These are phyloP conservation scores for Hirundo rustica DNA, from an alignment of 2,797 vertebrate genomes.

Conservation along the genomic window DNA sequence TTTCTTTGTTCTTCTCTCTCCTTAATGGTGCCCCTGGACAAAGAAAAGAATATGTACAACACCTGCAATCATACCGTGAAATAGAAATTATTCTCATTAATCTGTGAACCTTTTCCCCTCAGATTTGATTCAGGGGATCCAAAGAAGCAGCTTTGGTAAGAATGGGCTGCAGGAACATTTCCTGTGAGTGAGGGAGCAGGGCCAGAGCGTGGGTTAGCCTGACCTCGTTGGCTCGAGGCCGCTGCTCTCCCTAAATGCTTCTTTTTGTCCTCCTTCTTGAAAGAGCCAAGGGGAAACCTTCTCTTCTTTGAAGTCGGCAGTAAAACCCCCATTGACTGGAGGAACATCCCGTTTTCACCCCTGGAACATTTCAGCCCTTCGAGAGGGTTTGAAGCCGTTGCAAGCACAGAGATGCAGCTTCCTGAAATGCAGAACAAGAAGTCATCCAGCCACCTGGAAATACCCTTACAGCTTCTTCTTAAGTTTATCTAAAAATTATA, in stretches of 20 bases:
- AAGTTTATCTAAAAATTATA: constrained; percentile 47
- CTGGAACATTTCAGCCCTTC: not conserved
- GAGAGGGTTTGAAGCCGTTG: not conserved
- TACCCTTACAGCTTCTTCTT: constrained; percentile 10
- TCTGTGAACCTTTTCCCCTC: constrained; percentile 1
- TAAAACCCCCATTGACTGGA: not conserved
- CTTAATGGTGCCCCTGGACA: not conserved
- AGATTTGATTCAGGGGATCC: not conserved
- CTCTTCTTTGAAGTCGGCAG: constrained; percentile 9
- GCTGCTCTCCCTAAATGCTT: not conserved
- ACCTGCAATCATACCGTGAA: not conserved
- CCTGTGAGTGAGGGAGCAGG: not conserved
- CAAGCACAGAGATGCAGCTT: not conserved
- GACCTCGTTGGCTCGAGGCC: not conserved
- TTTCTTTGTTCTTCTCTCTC: constrained; percentile 9
- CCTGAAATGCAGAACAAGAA: not conserved
- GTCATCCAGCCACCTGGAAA: constrained; percentile 10
- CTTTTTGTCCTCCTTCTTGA: not conserved
- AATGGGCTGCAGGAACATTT: not conserved
- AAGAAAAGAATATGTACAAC: not conserved
- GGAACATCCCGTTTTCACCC: not conserved
- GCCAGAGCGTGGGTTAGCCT: not conserved
- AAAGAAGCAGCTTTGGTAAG: not conserved
- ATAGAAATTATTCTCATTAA: constrained; percentile 30
- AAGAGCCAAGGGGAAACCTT: constrained; percentile 20